Evolutionary conservation across 2,888 invertebrate genomes (phyloP), one percentile per base, ranked within the genome.

Genomic region (Stomorhina lunata): DNA sequence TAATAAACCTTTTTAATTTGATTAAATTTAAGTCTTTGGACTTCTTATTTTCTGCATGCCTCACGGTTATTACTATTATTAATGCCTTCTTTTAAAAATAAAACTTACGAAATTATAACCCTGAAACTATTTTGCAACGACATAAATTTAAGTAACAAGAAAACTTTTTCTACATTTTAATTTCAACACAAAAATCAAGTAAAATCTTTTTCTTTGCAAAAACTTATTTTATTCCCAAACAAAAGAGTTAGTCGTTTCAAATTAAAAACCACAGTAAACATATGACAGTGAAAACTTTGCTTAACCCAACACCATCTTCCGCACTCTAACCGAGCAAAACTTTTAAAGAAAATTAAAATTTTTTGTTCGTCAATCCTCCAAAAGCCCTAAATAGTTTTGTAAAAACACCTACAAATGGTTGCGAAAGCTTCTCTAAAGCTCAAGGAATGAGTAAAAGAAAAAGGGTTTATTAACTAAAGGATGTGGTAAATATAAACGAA

Each of bases 181-280:
- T 43, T 43, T 43, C 4, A 7, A 43, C 7, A n/a, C 17, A 25
- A n/a, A n/a, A n/a, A n/a, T n/a, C n/a, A n/a, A 40, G 20, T 12
- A 61, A 25, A 37, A 17, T 25, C n/a, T n/a, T n/a, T n/a, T n/a
- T n/a, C n/a, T 37, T 72, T 17, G 2, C 7, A 34, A 32, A 45
- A 7, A 22, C n/a, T 69, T 59, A 34, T 3, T 25, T 34, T 53
- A 17, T 17, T 22, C 4, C 40, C 25, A 61, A 15, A 29, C 7
- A 7, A 48, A 20, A 22, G 25, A 34, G 15, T 10, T 15, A 34
- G 6, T 34, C 17, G 22, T 76, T 57, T 45, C 2, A 50, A 29
- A 77, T 59, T 50, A 68, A 68, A 40, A 68, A 59, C 59, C 57
- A 9, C 48, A 22, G 15, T 9, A 59, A 76, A 50, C 57, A 59